Evolutionary conservation across 2,797 vertebrate genomes (phyloP).

Genomic region (Momotus momota): DNA sequence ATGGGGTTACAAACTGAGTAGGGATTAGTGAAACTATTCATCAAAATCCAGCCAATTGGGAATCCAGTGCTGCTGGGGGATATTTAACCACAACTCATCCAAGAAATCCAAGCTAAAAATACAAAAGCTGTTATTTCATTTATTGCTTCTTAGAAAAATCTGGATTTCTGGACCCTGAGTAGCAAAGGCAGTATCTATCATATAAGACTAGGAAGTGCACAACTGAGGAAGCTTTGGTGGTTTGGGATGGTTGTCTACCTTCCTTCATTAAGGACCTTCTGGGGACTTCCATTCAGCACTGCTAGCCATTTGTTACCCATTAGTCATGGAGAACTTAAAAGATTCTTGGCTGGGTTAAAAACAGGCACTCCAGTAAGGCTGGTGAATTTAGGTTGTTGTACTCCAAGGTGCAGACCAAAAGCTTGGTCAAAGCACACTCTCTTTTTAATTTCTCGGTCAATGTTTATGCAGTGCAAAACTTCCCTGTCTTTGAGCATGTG

Average conservation of each 20-base stretch:
- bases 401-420: background rate
- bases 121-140: background rate
- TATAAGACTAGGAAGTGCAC: background rate
- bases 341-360: background rate
- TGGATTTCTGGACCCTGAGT: background rate
- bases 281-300: background rate
- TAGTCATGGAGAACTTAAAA: background rate
- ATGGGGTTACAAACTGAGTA: background rate
- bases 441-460: background rate
- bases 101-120: background rate
- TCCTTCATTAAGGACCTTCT: background rate
- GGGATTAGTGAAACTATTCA: background rate
- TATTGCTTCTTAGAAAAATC: background rate
- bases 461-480: background rate
- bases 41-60: background rate
- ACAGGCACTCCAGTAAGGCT: background rate
- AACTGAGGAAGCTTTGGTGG: background rate
- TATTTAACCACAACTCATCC: background rate
- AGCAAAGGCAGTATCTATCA: background rate
- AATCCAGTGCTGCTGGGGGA: background rate
- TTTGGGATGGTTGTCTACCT: background rate
- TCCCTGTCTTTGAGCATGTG: accelerated
- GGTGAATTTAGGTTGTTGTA: background rate
- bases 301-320: background rate
- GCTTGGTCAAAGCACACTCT: background rate